Base-by-base conservation (phyloP, 2,888 invertebrate genomes). In the Diplazon laetatorius region DNA sequence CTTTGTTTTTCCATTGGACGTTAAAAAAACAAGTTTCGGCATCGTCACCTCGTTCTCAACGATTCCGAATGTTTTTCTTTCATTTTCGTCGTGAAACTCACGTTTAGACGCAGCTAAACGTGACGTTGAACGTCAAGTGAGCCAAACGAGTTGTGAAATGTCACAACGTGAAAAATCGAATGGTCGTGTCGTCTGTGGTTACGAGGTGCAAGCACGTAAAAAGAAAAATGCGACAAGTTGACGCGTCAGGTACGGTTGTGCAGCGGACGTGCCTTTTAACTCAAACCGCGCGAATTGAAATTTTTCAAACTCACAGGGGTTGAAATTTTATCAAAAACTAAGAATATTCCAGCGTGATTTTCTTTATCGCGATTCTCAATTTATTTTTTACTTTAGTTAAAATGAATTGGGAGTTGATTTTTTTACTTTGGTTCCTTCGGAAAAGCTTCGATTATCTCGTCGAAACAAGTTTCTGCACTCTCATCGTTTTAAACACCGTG, bases 71-170 rank as follows among this genome's bases (percentile, higher is more conserved):
- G n/a, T 8, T 18, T 12, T 30, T 37, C 18, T 16, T 16, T 14
- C 4, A 3, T 16, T 57, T 57, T 30, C 18, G 16, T 18, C 57
- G 37, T 37, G 22, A 4, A 18, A 35, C 8, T 18, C 8, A 35
- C 35, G 14, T 30, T 8, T n/a, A 9, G 16, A 2, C 16, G 57
- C 16, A 8, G n/a, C 52, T 25, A 35, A 39, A 39, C 59, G 39
- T 20, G 59, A 59, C 59, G 59, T 57, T 52, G 30, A 59, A 59
- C 59, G 59, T 39, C 59, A 39, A 16, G 16, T 9, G 2, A 39
- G 48, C 16, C 12, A n/a, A 42, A 42, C 10, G 8, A 37, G 37
- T 14, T 16, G 18, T 25, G 14, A 59, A 59, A 39, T n/a, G 9
- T 55, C 2, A 14, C 6, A 39, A 37, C 18, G 20, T 18, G 12